A percentile compares a stretch with the other conserved stretches of the same genome.
Evolutionary conservation across 2,888 invertebrate species (phyloP).

Genomic region (Agrochola macilenta): DNA sequence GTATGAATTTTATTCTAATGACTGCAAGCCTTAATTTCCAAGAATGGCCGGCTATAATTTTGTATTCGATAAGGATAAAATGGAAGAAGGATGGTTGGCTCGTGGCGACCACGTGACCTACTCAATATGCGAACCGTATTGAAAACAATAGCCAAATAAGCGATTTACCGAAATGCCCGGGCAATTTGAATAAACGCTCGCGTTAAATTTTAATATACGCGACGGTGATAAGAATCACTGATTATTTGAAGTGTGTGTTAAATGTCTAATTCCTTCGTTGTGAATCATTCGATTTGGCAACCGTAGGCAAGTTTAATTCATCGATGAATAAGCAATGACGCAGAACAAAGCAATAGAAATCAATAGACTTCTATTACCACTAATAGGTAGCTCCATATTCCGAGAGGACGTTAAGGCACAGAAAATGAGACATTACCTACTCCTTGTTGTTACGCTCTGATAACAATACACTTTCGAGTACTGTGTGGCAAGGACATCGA

Average conservation of each 20-base stretch:
- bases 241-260: constrained; percentile 21
- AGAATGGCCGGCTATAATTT: constrained; percentile 49
- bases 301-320: constrained; percentile 16
- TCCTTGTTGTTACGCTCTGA: not conserved
- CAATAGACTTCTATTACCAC: constrained; percentile 33
- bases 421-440: not conserved
- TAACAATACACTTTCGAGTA: not conserved
- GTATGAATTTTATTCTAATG: constrained; percentile 54
- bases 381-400: constrained; percentile 26
- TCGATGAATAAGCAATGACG: constrained; percentile 44
- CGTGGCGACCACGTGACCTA: constrained; percentile 58
- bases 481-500: too few relatives aligned
- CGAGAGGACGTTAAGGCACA: not conserved
- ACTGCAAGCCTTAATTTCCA: constrained; percentile 43
- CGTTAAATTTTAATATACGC: constrained; percentile 47
- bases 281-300: constrained; percentile 54
- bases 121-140: constrained; percentile 56
- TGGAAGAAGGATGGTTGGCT: constrained; percentile 57
- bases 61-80: constrained; percentile 58
- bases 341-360: constrained; percentile 16
- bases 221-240: constrained; percentile 38
- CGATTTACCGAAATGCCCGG: constrained; percentile 55
- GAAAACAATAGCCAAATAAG: constrained; percentile 63
- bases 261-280: constrained; percentile 10
- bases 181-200: constrained; percentile 49